Evolutionary conservation across 2,888 invertebrate species (phyloP).

Genomic region (Cosmia trapezina): DNA sequence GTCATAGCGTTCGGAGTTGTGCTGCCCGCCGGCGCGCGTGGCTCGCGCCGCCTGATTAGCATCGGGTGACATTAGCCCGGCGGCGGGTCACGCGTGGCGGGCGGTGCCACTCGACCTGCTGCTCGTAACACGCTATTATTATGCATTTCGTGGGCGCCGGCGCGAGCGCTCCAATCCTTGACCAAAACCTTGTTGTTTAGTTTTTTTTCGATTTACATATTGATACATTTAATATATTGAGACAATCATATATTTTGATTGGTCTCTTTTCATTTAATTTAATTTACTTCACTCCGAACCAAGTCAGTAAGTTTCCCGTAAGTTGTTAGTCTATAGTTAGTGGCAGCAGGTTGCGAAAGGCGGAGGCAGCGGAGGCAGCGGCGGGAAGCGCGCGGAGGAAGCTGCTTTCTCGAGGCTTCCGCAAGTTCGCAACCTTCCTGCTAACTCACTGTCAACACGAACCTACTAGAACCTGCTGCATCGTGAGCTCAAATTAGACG

Average conservation of each 20-base stretch:
- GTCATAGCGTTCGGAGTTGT: too few relatives aligned
- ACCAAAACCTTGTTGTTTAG: conserved; percentile 7
- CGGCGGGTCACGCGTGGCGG: too few relatives aligned
- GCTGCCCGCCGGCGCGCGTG: conserved; percentile 13
- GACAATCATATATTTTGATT: background rate
- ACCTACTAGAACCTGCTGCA: too few relatives aligned
- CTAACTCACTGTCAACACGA: too few relatives aligned
- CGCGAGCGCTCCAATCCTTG: conserved; percentile 5
- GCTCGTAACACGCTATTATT: conserved; percentile 37
- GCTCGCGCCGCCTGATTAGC: conserved; percentile 41
- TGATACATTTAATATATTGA: background rate
- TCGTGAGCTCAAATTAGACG: too few relatives aligned
- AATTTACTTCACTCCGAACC: background rate
- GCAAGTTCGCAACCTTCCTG: too few relatives aligned
- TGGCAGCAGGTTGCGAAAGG: too few relatives aligned
- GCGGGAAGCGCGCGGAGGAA: too few relatives aligned
- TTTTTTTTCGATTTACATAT: conserved; percentile 15
- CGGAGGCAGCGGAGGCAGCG: too few relatives aligned
- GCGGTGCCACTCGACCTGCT: conserved; percentile 22
- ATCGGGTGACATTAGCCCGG: conserved; percentile 51
- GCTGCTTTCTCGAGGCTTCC: too few relatives aligned
- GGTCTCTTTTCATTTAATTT: background rate
- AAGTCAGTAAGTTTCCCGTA: background rate
- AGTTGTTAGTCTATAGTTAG: background rate
- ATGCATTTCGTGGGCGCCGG: conserved; percentile 38